These are phyloP conservation scores for Hemistola chrysoprasaria DNA, from an alignment of 2,888 invertebrate species.

Conservation along the genomic window DNA sequence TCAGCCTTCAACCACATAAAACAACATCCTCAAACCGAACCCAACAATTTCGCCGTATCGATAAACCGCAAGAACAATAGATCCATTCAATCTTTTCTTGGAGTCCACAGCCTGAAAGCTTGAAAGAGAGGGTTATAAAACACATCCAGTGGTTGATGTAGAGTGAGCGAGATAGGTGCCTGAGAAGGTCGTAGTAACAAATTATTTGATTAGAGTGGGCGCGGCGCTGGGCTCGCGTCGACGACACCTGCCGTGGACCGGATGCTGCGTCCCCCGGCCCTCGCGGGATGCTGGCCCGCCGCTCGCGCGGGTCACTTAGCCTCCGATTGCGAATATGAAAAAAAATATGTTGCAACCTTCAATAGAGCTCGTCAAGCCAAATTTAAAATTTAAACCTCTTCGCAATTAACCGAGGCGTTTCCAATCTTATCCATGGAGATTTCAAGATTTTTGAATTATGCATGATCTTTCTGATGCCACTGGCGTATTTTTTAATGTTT, in stretches of 20 bases:
- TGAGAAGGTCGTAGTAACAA: constrained; percentile 68
- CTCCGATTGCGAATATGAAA: constrained; percentile 37
- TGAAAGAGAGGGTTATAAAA: constrained; percentile 22
- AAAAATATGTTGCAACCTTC: constrained; percentile 6
- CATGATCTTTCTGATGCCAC: constrained; percentile 4
- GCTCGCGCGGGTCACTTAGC: constrained; percentile 38
- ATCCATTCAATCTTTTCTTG: constrained; percentile 22
- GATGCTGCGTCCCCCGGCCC: constrained; percentile 59
- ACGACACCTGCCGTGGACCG: constrained; percentile 75
- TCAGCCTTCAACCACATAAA: constrained; percentile 4
- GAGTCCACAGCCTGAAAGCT: constrained; percentile 20
- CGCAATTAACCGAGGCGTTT: too few species aligned
- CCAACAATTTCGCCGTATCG: constrained; percentile 24
- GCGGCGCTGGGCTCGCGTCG: constrained; percentile 49
- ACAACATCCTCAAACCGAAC: constrained; percentile 4
- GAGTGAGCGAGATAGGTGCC: constrained; percentile 36
- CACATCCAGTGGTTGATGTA: not conserved
- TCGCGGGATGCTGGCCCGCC: constrained; percentile 27
- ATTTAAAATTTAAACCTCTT: too few species aligned
- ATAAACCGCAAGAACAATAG: constrained; percentile 31
- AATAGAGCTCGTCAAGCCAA: too few species aligned
- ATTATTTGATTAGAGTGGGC: constrained; percentile 72
- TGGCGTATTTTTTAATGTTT: too few species aligned
- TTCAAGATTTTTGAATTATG: constrained; percentile 1
- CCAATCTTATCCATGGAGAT: too few species aligned